These are phyloP conservation scores for Gymnobelideus leadbeateri DNA, from an alignment of 2,113 vertebrate genomes.

Conservation along the genomic window DNA sequence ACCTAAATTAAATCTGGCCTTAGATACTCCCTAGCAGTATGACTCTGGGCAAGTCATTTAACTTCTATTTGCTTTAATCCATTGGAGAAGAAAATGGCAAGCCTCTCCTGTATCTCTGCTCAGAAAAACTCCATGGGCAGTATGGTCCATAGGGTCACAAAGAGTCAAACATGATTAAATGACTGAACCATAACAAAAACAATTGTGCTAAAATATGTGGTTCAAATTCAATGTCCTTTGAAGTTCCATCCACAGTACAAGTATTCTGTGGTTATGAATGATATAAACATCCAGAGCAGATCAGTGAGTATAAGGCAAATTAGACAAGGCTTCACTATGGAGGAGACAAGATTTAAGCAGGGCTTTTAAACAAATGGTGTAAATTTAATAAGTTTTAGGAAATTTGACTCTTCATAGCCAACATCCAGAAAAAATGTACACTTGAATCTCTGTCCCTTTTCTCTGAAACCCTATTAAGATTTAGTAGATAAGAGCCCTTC, in stretches of 20 bases:
- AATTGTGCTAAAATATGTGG: not conserved
- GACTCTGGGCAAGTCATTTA: not conserved
- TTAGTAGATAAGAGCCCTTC: not conserved
- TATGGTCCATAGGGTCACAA: not conserved
- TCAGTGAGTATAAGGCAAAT: not conserved
- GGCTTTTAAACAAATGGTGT: not conserved
- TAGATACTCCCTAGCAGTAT: not conserved
- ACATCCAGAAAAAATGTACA: not conserved
- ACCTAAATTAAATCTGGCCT: not conserved
- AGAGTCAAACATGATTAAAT: not conserved
- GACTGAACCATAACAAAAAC: not conserved
- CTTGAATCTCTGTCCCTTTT: not conserved
- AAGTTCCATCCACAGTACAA: not conserved
- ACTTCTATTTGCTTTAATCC: not conserved
- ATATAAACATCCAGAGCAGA: not conserved
- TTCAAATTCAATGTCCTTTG: not conserved
- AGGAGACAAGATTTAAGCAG: conserved; percentile 1
- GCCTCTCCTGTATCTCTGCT: not conserved
- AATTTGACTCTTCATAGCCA: not conserved
- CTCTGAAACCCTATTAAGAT: not conserved
- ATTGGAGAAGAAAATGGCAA: not conserved
- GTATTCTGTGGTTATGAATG: not conserved
- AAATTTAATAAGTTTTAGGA: not conserved
- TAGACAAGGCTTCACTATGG: not conserved
- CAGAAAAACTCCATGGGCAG: not conserved